Evolutionary conservation across 2,113 vertebrate species (phyloP).

Genomic region (Sapayoa aenigma): DNA sequence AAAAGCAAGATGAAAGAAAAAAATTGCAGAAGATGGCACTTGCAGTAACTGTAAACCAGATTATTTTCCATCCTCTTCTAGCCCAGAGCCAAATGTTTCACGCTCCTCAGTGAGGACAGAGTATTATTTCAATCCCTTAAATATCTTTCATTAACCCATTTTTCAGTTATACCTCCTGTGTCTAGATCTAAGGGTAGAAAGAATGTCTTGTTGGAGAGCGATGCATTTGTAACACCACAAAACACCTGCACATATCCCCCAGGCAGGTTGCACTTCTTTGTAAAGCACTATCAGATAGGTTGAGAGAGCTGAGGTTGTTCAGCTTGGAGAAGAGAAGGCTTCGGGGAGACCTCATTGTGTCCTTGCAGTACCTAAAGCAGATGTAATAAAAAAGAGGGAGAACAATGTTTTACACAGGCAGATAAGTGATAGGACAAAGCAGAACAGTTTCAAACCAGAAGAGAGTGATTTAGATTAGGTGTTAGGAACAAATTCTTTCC

Average conservation of each 20-base stretch:
- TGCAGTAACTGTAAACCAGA: not conserved
- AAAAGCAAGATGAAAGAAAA: not conserved
- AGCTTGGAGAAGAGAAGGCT: not conserved
- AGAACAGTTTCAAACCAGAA: not conserved
- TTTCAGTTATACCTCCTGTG: not conserved
- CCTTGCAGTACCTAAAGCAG: not conserved
- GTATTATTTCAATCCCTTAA: not conserved
- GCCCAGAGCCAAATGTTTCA: not conserved
- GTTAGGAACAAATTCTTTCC: not conserved
- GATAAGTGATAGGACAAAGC: not conserved
- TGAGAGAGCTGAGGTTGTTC: not conserved
- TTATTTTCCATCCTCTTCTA: not conserved
- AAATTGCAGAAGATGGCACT: not conserved
- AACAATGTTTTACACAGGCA: not conserved
- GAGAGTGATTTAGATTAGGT: not conserved
- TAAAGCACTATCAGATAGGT: not conserved
- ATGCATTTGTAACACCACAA: not conserved
- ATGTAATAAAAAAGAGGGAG: not conserved
- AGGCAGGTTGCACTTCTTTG: not conserved
- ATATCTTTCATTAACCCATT: not conserved
- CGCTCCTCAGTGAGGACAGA: not conserved
- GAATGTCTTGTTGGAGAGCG: accelerated
- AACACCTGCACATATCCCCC: not conserved
- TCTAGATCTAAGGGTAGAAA: not conserved
- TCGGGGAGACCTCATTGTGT: not conserved